Evolutionary conservation across 37 sponge, comb jelly and placozoan species (phyloP).

Genomic region (Tethya wilhelma): DNA sequence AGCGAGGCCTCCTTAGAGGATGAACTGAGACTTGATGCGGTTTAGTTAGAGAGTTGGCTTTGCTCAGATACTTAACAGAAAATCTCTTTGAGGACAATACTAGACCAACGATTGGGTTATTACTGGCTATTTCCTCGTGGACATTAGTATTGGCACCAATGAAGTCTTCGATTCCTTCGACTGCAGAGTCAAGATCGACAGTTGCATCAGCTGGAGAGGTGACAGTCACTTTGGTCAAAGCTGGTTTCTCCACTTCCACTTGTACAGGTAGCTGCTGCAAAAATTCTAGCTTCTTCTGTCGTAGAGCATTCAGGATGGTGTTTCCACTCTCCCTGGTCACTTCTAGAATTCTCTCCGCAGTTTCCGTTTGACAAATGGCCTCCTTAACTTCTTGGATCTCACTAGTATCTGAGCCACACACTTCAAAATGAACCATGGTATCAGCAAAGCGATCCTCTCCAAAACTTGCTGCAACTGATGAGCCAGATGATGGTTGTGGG

Average conservation of each 20-base stretch:
- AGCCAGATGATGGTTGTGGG: too few species aligned
- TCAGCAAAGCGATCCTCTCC: not conserved
- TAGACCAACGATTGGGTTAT: conserved; percentile 45
- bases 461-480: too few species aligned
- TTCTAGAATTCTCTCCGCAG: conserved; percentile 9
- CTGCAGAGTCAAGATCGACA: conserved; percentile 42
- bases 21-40: conserved; percentile 21
- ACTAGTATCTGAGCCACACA: conserved; percentile 30
- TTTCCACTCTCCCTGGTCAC: not conserved
- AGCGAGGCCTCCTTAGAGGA: conserved; percentile 19
- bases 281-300: conserved; percentile 1
- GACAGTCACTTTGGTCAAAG: conserved; percentile 21
- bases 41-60: conserved; percentile 25
- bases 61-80: not conserved
- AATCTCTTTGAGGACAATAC: conserved; percentile 3
- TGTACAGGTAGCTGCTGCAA: not conserved
- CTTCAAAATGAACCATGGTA: conserved; percentile 3
- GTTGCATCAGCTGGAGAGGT: conserved; percentile 4
- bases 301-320: conserved; percentile 9
- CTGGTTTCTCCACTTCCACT: conserved; percentile 7
- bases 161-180: conserved; percentile 31
- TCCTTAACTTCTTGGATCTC: conserved; percentile 15
- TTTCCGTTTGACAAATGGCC: conserved; percentile 6
- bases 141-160: conserved; percentile 17
- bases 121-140: conserved; percentile 9